These are phyloP conservation scores for Bujurquina vittata DNA, from an alignment of 2,113 vertebrate species.

Conservation along the genomic window DNA sequence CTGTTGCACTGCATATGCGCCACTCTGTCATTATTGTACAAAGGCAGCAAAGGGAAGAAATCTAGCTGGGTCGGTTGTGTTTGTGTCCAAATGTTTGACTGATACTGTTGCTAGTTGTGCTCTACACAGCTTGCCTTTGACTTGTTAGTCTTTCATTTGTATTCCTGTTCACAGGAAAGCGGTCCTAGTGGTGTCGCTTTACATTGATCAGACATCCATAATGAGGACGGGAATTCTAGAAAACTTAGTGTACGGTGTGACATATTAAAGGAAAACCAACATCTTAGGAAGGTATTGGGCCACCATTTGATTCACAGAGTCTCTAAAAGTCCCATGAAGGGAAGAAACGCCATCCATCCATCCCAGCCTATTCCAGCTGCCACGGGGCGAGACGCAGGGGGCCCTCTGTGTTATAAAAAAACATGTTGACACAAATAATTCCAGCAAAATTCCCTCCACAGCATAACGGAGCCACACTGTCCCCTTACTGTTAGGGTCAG, in stretches of 20 bases:
- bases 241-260: not conserved
- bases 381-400: no score
- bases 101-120: not conserved
- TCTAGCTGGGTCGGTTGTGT: not conserved
- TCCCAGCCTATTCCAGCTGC: no score
- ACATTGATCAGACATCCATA: not conserved
- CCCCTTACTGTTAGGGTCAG: conserved; percentile 2
- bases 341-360: no score
- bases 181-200: not conserved
- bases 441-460: not conserved
- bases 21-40: not conserved
- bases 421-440: no score
- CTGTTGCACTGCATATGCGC: not conserved
- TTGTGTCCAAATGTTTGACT: no score
- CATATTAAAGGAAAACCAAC: not conserved
- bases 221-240: not conserved
- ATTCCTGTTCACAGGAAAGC: not conserved
- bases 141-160: not conserved
- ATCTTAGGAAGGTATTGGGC: no score
- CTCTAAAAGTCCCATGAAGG: fast-evolving
- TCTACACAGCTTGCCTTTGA: not conserved
- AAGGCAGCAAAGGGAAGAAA: conserved; percentile 2
- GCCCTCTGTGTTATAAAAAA: no score
- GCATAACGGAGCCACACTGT: not conserved
- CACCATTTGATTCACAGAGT: not conserved